Base-by-base conservation (phyloP, 2,888 invertebrate genomes). In the Tiliacea citrago region DNA sequence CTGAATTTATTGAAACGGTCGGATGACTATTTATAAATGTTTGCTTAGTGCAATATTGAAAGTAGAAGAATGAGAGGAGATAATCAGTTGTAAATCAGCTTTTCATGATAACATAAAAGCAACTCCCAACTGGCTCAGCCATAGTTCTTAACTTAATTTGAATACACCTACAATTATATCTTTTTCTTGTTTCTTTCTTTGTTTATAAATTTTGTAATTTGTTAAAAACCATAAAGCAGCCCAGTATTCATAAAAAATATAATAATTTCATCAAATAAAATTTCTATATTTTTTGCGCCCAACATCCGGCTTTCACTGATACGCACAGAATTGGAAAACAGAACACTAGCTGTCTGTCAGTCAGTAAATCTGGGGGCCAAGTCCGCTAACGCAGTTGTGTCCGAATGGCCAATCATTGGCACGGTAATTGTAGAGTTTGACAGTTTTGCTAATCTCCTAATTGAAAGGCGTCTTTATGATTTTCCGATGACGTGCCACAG, bases 291-390 rank as follows among this genome's bases (percentile, higher is more conserved):
- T 29, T 45, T 39, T 39, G 21, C 49, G 13, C 7, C 21, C n/a
- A 18, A 47, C n/a, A 13, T 18, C n/a, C 45, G 13, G 16, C 1
- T 81, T 62, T 75, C 29, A 47, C n/a, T 47, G 51, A 66, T 51
- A 61, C 55, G 53, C 29, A 29, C 21, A 42, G 51, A 77, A 77
- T 55, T 51, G 47, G 49, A 61, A 61, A 67, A 67, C 42, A 39
- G 66, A 55, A 80, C 79, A 83, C 21, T 49, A 72, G 47, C 57
- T 71, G 57, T 29, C 65, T 61, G 77, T 63, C 83, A 73, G 35
- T 79, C 62, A 82, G 42, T 79, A n/a, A n/a, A n/a, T n/a, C n/a
- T n/a, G n/a, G n/a, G n/a, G n/a, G n/a, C n/a, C n/a, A n/a, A n/a
- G n/a, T n/a, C n/a, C n/a, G n/a, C n/a, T n/a, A n/a, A n/a, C n/a